phyloP scores from a whole-genome alignment of 1,140 invertebrate species.

The Aphelinus certus region DNA sequence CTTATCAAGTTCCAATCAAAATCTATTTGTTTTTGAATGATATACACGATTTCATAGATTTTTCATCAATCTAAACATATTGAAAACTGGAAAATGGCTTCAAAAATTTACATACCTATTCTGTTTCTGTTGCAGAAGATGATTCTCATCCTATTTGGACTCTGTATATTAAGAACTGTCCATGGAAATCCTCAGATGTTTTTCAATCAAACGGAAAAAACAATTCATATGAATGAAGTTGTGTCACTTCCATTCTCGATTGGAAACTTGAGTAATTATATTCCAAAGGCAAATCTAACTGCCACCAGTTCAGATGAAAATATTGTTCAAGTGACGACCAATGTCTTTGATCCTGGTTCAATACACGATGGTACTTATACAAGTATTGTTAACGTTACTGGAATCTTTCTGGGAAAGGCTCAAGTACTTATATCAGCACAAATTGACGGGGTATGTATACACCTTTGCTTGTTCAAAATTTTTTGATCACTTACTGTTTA shows the following conservation, averaged over 20 bases:
- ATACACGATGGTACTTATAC: constrained; percentile 49
- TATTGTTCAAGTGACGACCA: constrained; percentile 33
- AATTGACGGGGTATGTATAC: constrained; percentile 40
- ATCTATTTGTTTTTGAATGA: too few species aligned
- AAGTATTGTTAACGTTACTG: constrained; percentile 67
- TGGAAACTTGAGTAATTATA: constrained; percentile 7
- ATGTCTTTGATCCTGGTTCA: constrained; percentile 19
- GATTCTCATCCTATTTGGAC: constrained; percentile 23
- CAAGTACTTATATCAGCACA: constrained; percentile 43
- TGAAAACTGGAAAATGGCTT: too few species aligned
- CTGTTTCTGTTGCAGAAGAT: constrained; percentile 35
- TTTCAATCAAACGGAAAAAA: constrained; percentile 19
- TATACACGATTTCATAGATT: too few species aligned
- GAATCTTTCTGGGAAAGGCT: constrained; percentile 72
- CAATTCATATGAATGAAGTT: constrained; percentile 44
- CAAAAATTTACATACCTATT: too few species aligned
- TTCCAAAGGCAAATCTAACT: constrained; percentile 26
- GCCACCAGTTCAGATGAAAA: constrained; percentile 34
- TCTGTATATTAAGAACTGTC: too few species aligned
- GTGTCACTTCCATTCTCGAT: constrained; percentile 39
- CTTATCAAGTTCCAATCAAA: background rate
- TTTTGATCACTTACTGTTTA: background rate
- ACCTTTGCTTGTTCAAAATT: constrained; percentile 7
- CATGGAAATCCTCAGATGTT: constrained; percentile 3
- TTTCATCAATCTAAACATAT: too few species aligned